Conservation (phyloP, 2,113 vertebrate genomes). For the Mormyrus iriodes region DNA sequence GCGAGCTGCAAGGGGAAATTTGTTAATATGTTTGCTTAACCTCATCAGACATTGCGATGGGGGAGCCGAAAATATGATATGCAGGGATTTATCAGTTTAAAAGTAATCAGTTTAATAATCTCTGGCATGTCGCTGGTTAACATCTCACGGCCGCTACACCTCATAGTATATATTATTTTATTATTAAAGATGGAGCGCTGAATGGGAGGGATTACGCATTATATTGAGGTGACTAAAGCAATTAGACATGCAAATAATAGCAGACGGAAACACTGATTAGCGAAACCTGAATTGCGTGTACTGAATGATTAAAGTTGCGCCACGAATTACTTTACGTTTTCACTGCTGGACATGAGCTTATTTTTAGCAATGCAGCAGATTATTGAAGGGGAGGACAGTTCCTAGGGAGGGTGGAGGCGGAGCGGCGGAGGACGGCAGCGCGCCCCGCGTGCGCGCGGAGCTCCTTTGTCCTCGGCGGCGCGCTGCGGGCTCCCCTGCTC, state of each 20-base stretch:
- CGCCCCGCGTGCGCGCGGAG: background rate
- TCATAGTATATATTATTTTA: background rate
- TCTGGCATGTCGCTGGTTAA: conserved; percentile 14
- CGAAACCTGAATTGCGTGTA: background rate
- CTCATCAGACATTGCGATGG: conserved; percentile 66
- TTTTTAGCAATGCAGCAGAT: background rate
- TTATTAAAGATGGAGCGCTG: background rate
- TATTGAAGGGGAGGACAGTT: background rate
- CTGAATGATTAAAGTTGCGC: background rate
- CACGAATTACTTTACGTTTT: background rate
- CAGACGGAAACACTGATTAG: background rate
- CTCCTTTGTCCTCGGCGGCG: background rate
- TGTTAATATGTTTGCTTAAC: conserved; percentile 74
- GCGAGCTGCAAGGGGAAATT: conserved; percentile 62
- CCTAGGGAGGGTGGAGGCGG: background rate
- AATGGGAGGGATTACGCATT: background rate
- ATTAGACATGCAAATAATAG: conserved; percentile 6
- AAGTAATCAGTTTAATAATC: conserved; percentile 19
- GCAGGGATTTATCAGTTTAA: conserved; percentile 45
- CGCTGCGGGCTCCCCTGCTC: background rate
- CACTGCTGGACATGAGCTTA: background rate
- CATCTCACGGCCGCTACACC: background rate
- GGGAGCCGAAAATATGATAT: conserved; percentile 48
- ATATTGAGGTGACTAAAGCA: background rate
- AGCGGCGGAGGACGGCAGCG: background rate